A percentile compares a stretch with the other conserved stretches of the same genome.
phyloP scores from a whole-genome alignment of 2,888 invertebrate genomes.

The Torymus aiolomorphi region DNA sequence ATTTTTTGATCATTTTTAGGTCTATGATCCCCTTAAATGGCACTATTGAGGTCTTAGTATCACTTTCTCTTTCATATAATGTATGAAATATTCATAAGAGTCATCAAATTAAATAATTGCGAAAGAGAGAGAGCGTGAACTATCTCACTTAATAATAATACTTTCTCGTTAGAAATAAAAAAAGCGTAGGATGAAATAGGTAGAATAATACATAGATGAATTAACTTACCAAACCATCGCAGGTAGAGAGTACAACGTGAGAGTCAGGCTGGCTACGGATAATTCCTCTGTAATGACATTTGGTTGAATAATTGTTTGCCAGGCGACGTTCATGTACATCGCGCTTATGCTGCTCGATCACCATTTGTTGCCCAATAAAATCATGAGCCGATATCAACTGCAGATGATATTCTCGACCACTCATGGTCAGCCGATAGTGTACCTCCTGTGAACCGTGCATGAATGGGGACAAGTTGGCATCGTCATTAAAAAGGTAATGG shows the following conservation, averaged over 20 bases:
- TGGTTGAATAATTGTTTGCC: constrained; percentile 75
- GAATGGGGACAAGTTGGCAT: constrained; percentile 76
- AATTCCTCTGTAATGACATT: constrained; percentile 88
- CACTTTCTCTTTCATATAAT: no score
- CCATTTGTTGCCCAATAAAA: constrained; percentile 77
- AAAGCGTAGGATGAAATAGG: neutral
- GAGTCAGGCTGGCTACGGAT: constrained; percentile 84
- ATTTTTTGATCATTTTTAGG: no score
- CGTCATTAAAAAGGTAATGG: constrained; percentile 13
- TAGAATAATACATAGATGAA: neutral
- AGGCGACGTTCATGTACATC: constrained; percentile 67
- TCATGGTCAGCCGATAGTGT: constrained; percentile 77
- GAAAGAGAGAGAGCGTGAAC: no score
- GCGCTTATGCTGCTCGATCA: constrained; percentile 83
- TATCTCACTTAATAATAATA: no score
- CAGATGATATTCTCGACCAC: constrained; percentile 73
- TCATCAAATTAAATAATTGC: no score
- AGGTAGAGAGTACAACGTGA: constrained; percentile 87
- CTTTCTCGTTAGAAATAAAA: no score
- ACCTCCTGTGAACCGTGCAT: constrained; percentile 78
- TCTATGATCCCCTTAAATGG: no score
- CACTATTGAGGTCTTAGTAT: no score
- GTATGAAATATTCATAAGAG: no score
- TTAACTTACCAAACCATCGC: constrained; percentile 88
- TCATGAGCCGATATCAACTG: constrained; percentile 71